A percentile compares a stretch with the other conserved stretches of the same genome.
These are phyloP conservation scores for Theristicus caerulescens DNA, from an alignment of 2,113 vertebrate species.

Conservation along the genomic window DNA sequence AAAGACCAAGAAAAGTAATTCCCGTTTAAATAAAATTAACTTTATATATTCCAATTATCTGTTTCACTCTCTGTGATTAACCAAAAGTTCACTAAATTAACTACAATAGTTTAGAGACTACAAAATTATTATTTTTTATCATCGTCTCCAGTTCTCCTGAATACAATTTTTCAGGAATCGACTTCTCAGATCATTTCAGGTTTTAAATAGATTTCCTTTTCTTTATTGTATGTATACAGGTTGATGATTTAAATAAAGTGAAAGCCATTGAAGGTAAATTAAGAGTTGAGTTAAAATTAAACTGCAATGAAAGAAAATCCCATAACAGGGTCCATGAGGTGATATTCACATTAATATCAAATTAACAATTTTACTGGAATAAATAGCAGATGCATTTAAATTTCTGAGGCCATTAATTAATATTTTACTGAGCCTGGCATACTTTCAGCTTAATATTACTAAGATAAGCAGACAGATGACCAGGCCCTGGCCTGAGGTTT, in stretches of 20 bases:
- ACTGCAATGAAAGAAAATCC: not conserved
- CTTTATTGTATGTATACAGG: not conserved
- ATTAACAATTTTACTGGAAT: not conserved
- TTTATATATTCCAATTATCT: not conserved
- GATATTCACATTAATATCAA: not conserved
- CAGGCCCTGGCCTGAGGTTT: not conserved
- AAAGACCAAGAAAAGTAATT: not conserved
- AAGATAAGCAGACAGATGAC: not conserved
- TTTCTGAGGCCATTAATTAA: slow-evolving; percentile 1
- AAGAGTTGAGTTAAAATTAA: slow-evolving; percentile 19
- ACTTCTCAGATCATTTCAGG: not conserved
- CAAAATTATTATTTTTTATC: not conserved
- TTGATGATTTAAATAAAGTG: not conserved
- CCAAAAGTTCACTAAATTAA: not conserved
- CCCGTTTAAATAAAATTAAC: not conserved
- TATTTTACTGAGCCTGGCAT: not conserved
- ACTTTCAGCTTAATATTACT: not conserved
- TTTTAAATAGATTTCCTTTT: not conserved
- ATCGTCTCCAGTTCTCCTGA: not conserved
- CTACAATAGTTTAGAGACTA: not conserved
- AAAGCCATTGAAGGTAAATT: not conserved
- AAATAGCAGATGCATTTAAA: not conserved
- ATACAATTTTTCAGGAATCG: not conserved
- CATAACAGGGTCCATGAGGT: not conserved
- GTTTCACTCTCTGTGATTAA: not conserved